Evolutionary conservation across 2,888 invertebrate genomes (phyloP), one percentile per base, ranked within the genome.

Genomic region (Troides aeacus): DNA sequence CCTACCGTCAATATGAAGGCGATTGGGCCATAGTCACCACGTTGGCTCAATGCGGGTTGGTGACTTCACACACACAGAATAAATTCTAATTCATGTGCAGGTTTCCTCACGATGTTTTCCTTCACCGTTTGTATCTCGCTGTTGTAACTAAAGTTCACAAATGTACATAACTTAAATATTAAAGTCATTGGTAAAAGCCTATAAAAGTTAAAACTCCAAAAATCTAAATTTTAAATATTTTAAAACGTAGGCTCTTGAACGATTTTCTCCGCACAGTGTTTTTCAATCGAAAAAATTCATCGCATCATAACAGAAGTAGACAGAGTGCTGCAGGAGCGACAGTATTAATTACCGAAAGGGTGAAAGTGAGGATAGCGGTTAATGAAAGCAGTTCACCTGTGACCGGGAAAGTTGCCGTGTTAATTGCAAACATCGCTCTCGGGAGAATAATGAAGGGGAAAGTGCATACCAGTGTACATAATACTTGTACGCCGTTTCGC

Each of bases 361-460:
- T 70, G 77, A 83, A 82, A 82, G 78, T 83, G 74, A 74, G 79
- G 74, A 69, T 71, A 50, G 77, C 81, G 79, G 74, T 80, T 84
- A 86, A 83, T 83, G 80, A 80, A 80, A 81, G 78, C 78, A 79
- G 78, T 78, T 83, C 82, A 85, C 84, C 84, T 84, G 84, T 82
- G 85, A 86, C 83, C 84, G 81, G 81, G 79, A 84, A 85, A 85
- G 82, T 84, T 85, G 71, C 74, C 74, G 80, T 79, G 83, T 85
- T 87, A 89, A 88, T 87, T 88, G 83, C 82, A 78, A 84, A 84
- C 83, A 82, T 78, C 74, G 77, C 81, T 79, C 81, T 78, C 80
- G 76, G 72, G 82, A 78, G 81, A 79, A 80, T 79, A 79, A 83
- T 83, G 83, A 85, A 82, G 81, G 84, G 73, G 84, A 85, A 85